phyloP scores from a whole-genome alignment of 64 coral and sea anemone genomes.

The Acropora tenuis region DNA sequence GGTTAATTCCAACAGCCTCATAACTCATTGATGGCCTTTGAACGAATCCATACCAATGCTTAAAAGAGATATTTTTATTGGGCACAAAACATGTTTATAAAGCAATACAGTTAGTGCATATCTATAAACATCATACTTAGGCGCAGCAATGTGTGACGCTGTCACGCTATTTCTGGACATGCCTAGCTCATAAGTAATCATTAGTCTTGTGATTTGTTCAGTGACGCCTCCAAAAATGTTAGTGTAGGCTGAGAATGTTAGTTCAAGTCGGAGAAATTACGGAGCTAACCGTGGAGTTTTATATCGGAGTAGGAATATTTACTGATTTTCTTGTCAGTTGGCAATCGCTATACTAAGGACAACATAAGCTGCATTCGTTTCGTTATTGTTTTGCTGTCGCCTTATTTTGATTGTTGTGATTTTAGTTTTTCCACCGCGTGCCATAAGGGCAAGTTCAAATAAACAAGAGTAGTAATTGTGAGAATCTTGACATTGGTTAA shows the following conservation, averaged over 20 bases:
- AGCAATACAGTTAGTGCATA: background rate
- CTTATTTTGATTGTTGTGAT: background rate
- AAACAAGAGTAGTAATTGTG: background rate
- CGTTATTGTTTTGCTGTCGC: background rate
- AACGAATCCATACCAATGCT: background rate
- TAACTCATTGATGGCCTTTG: background rate
- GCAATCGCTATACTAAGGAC: background rate
- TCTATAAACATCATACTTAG: background rate
- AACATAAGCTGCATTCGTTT: background rate
- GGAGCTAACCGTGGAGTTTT: background rate
- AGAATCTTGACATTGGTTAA: background rate
- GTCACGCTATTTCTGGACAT: too few species aligned
- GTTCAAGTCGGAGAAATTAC: background rate
- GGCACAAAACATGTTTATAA: background rate
- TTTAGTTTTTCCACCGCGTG: too few species aligned
- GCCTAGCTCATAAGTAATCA: background rate
- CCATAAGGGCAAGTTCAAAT: background rate
- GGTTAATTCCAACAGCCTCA: background rate
- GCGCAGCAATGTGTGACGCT: background rate
- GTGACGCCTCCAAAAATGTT: background rate
- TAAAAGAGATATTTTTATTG: background rate
- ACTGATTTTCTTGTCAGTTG: background rate
- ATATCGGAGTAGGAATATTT: background rate
- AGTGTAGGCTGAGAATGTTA: background rate
- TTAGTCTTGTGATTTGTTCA: slow-evolving; percentile 1